Conservation (phyloP, 2,113 vertebrate genomes). For the Crotalus viridis region DNA sequence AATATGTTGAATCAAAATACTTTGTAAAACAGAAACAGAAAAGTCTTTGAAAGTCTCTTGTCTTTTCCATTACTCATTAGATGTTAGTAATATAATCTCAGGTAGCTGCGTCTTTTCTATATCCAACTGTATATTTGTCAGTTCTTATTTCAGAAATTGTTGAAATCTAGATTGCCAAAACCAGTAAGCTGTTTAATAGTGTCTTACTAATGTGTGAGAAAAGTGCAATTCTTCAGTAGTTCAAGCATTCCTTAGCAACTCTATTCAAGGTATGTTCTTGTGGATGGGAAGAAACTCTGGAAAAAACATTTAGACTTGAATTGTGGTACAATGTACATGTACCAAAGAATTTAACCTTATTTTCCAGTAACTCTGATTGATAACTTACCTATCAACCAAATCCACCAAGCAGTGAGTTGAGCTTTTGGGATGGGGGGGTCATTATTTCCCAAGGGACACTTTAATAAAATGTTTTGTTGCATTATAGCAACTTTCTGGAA, state of each 20-base stretch:
- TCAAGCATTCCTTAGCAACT: background rate
- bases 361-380: background rate
- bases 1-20: background rate
- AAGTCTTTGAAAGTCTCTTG: background rate
- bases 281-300: background rate
- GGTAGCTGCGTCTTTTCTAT: background rate
- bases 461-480: background rate
- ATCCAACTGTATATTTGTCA: background rate
- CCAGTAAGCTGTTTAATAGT: no score
- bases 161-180: background rate
- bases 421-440: background rate
- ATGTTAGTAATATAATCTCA: background rate
- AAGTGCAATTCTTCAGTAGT: background rate
- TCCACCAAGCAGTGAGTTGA: background rate
- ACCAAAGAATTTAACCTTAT: background rate
- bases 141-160: background rate
- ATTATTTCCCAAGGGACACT: background rate
- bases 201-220: background rate
- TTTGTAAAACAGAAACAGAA: background rate
- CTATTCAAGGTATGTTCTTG: background rate
- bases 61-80: background rate
- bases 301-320: background rate
- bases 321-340: background rate
- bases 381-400: background rate
- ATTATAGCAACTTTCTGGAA: background rate